A percentile compares a stretch with the other conserved stretches of the same genome.
Evolutionary conservation across 2,797 vertebrate genomes (phyloP).

Genomic region (Avahi laniger): DNA sequence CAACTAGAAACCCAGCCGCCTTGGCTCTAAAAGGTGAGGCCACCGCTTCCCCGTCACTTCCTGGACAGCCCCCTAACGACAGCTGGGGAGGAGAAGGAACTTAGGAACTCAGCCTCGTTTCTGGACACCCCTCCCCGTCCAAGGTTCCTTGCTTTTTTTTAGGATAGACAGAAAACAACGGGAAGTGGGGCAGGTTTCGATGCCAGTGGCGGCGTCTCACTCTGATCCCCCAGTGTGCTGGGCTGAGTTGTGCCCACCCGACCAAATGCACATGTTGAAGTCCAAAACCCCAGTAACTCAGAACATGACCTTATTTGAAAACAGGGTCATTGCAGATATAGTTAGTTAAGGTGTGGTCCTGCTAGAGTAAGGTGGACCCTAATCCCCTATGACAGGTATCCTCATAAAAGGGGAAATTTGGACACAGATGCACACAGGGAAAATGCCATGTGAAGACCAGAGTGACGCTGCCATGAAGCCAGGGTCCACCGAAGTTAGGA

Average conservation of each 20-base stretch:
- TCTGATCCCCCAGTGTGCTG: background rate
- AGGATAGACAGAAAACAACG: background rate
- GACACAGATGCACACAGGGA: background rate
- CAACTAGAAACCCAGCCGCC: background rate
- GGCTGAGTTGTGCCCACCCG: background rate
- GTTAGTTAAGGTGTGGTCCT: background rate
- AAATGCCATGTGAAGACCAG: accelerated
- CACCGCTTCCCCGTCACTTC: background rate
- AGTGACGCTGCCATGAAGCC: background rate
- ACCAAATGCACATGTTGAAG: background rate
- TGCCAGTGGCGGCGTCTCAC: accelerated
- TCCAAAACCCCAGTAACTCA: background rate
- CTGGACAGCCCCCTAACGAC: background rate
- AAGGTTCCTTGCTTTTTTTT: background rate
- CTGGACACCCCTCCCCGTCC: accelerated
- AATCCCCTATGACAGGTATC: accelerated
- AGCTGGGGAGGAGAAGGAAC: accelerated
- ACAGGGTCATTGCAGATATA: background rate
- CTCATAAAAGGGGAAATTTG: background rate
- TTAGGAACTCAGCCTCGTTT: background rate
- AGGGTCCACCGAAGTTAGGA: background rate
- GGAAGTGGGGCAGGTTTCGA: background rate
- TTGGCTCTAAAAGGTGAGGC: background rate
- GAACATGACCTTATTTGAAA: background rate
- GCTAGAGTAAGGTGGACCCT: background rate